Percentiles rank a stretch among this genome's conserved stretches.
Conservation (phyloP, 2,113 vertebrate species). For the Corydoras sp. region DNA sequence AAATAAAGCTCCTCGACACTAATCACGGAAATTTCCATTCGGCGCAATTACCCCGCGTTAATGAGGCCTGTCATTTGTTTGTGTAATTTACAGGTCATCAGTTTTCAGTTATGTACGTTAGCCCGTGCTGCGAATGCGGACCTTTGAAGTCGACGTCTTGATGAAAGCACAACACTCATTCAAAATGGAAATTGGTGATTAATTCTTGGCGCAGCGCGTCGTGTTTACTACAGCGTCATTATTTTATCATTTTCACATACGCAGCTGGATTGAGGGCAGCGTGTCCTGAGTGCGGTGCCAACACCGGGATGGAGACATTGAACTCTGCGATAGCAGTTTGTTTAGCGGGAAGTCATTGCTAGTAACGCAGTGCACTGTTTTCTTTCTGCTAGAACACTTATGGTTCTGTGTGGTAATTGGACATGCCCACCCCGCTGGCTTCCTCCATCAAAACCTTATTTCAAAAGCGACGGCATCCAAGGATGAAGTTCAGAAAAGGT, state of each 20-base stretch:
- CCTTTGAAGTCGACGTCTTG: conserved; percentile 43
- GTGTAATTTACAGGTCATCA: conserved; percentile 44
- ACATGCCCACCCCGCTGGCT: conserved; percentile 25
- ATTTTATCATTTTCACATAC: conserved; percentile 34
- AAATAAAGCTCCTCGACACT: conserved; percentile 34
- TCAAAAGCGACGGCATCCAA: conserved; percentile 15
- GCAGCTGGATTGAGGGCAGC: conserved; percentile 23
- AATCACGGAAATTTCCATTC: conserved; percentile 44
- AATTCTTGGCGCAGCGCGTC: conserved; percentile 18
- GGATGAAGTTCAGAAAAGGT: conserved; percentile 25
- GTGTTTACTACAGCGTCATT: conserved; percentile 53
- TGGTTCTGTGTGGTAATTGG: conserved; percentile 19
- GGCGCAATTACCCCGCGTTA: conserved; percentile 40
- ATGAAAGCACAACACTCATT: conserved; percentile 34
- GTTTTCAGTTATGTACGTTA: conserved; percentile 41
- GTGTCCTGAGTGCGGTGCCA: conserved; percentile 8
- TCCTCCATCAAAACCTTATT: conserved; percentile 20
- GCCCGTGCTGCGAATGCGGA: conserved; percentile 25
- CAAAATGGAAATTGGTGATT: conserved; percentile 31
- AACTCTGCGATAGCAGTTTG: conserved; percentile 13
- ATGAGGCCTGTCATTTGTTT: conserved; percentile 45
- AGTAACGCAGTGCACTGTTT: conserved; percentile 4
- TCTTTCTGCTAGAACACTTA: conserved; percentile 26
- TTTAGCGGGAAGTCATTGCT: conserved; percentile 15
- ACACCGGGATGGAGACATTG: conserved; percentile 12